Percentiles rank a stretch among this genome's conserved stretches.
Conservation (phyloP, 2,113 vertebrate species). For the Dasypus novemcinctus region DNA sequence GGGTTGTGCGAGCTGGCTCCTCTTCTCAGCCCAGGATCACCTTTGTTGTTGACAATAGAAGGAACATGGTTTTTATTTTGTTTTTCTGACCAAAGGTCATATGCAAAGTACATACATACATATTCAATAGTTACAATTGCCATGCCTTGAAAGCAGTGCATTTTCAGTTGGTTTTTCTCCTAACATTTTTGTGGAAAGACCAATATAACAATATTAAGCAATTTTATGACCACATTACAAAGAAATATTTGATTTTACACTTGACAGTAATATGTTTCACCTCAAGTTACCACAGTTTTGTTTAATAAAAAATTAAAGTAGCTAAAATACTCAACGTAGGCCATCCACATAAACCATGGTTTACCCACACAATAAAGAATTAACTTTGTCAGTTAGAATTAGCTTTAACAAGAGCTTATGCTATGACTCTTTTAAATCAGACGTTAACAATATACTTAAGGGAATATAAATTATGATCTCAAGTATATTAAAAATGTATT, state of each 20-base stretch:
- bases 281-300: not conserved
- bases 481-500: not conserved
- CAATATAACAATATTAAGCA: not conserved
- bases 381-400: not conserved
- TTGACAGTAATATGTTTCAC: not conserved
- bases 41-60: not conserved
- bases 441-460: not conserved
- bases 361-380: not conserved
- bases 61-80: not conserved
- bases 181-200: not conserved
- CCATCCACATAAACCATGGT: not conserved
- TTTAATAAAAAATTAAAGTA: constrained; percentile 16
- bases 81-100: not conserved
- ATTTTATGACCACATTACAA: not conserved
- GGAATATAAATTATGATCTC: not conserved
- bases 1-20: not conserved
- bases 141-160: not conserved
- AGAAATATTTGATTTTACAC: not conserved
- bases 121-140: not conserved
- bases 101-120: not conserved
- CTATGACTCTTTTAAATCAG: not conserved
- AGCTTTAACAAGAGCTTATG: not conserved
- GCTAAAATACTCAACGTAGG: not conserved
- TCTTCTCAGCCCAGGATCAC: not conserved
- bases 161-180: not conserved